Percentiles rank a stretch among this genome's conserved stretches.
These are phyloP conservation scores for Thumatha senex DNA, from an alignment of 2,888 invertebrate species.

Conservation along the genomic window DNA sequence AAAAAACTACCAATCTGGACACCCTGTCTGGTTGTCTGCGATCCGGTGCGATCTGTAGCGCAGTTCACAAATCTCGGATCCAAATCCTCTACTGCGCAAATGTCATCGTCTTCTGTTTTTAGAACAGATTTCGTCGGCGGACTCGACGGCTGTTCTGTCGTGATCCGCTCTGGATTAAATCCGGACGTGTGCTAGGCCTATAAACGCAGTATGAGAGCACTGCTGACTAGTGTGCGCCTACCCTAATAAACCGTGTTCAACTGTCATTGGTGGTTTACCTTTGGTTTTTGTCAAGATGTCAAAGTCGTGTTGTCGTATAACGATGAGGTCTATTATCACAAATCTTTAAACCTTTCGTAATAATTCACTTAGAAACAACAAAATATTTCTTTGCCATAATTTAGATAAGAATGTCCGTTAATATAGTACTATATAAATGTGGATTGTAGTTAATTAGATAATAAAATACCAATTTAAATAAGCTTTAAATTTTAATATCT, in stretches of 20 bases:
- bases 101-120: no score
- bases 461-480: conserved; percentile 7
- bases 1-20: no score
- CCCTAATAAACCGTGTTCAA: conserved; percentile 54
- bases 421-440: conserved; percentile 40
- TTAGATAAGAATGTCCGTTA: conserved; percentile 39
- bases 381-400: conserved; percentile 1
- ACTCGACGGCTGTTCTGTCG: no score
- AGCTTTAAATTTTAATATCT: conserved; percentile 11
- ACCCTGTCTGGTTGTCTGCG: no score
- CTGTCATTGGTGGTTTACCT: conserved; percentile 67
- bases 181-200: no score
- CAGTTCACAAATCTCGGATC: no score
- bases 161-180: no score
- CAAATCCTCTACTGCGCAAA: no score
- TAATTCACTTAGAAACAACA: conserved; percentile 12
- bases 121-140: no score
- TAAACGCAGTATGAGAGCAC: no score
- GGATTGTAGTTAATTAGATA: conserved; percentile 26
- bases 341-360: conserved; percentile 27
- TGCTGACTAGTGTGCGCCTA: no score
- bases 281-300: background rate
- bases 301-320: conserved; percentile 32
- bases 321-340: conserved; percentile 39
- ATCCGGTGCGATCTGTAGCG: no score